phyloP scores from a whole-genome alignment of 2,797 vertebrate genomes.

The Sternotherus odoratus region DNA sequence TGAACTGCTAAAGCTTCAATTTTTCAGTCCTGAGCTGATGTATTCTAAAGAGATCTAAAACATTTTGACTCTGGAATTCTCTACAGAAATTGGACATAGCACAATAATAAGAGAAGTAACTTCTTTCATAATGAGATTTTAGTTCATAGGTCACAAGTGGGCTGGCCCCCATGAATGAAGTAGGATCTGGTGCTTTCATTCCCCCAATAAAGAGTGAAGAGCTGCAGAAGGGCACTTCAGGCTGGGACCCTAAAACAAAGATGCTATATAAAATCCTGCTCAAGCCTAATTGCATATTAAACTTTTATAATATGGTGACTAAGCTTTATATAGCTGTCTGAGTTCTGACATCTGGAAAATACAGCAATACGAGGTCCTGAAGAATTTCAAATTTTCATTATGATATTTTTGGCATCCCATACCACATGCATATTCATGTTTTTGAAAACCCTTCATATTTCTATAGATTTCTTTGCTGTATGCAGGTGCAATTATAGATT shows the following conservation, averaged over 20 bases:
- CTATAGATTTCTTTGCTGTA: constrained; percentile 70
- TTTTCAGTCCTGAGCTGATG: neutral
- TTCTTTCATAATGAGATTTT: neutral
- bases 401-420: constrained; percentile 65
- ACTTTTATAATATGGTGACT: neutral
- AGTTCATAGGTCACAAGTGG: neutral
- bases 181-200: neutral
- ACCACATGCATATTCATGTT: constrained; percentile 61
- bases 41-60: neutral
- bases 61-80: neutral
- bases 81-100: neutral
- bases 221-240: neutral
- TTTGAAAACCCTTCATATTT: constrained; percentile 65
- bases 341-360: constrained; percentile 54
- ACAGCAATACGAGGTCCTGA: constrained; percentile 15
- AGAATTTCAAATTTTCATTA: constrained; percentile 69
- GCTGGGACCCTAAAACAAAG: neutral
- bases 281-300: neutral
- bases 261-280: neutral
- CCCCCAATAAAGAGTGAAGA: neutral
- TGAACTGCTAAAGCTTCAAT: neutral
- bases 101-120: neutral
- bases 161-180: neutral
- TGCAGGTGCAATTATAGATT: constrained; percentile 71
- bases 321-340: constrained; percentile 27